Conservation (phyloP, 1,140 invertebrate species). For the Diuraphis noxia region DNA sequence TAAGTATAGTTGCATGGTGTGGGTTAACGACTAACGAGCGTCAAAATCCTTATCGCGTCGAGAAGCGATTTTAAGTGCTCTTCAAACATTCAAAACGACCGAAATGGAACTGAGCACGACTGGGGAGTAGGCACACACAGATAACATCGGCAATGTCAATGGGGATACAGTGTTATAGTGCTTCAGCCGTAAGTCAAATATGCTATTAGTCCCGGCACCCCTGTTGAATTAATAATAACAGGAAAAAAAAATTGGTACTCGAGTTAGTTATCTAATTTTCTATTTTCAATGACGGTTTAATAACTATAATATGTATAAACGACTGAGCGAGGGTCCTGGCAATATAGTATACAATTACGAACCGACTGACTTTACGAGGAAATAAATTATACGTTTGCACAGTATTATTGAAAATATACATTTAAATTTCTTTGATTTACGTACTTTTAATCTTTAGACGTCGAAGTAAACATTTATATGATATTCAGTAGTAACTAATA, state of each 20-base stretch:
- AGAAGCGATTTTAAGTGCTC: slow-evolving; percentile 30
- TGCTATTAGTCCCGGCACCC: slow-evolving; percentile 13
- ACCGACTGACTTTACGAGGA: not conserved
- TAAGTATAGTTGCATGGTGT: not conserved
- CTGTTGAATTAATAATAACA: not conserved
- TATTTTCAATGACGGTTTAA: not conserved
- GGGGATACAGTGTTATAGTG: not conserved
- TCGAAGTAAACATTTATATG: not conserved
- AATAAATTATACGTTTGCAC: not conserved
- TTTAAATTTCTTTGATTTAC: no score
- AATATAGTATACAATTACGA: not conserved
- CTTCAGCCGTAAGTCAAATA: slow-evolving; percentile 14
- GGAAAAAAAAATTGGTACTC: slow-evolving; percentile 12
- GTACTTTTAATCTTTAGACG: not conserved
- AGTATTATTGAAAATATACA: not conserved
- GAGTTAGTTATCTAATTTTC: not conserved
- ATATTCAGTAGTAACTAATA: no score
- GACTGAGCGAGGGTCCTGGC: not conserved
- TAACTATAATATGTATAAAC: not conserved
- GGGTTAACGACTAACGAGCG: not conserved
- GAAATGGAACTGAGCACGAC: not conserved
- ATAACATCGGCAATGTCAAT: slow-evolving; percentile 20
- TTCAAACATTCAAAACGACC: slow-evolving; percentile 20
- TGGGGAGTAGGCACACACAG: not conserved
- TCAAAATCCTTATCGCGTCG: slow-evolving; percentile 19